Evolutionary conservation across 2,797 vertebrate species (phyloP).

Genomic region (Rhinatrema bivittatum): DNA sequence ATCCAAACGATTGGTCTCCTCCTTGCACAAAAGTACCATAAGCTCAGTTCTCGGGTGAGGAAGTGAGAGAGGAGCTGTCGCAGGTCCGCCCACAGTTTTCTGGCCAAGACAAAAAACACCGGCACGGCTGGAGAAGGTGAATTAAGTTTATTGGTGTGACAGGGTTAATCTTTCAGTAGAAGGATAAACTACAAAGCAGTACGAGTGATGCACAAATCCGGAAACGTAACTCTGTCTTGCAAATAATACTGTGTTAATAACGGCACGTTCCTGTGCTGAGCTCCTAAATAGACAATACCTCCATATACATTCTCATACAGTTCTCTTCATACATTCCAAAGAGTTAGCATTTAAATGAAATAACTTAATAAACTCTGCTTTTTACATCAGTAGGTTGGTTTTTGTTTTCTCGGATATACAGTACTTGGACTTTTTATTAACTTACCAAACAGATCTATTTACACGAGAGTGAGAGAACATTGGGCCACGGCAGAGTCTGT

Average conservation of each 20-base stretch:
- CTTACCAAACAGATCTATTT: constrained; percentile 31
- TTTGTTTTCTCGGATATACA: constrained; percentile 35
- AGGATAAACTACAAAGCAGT: too few relatives aligned
- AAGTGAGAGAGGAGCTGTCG: too few relatives aligned
- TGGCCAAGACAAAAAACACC: neutral
- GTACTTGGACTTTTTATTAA: constrained; percentile 23
- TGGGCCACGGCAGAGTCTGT: too few relatives aligned
- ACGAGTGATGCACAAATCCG: constrained; percentile 49
- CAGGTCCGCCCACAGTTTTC: too few relatives aligned
- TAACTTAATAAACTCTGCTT: constrained; percentile 54
- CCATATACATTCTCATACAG: constrained; percentile 42
- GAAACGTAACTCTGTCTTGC: constrained; percentile 58
- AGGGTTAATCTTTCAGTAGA: constrained; percentile 41
- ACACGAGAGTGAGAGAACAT: constrained; percentile 24
- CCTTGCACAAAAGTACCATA: too few relatives aligned
- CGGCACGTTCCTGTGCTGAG: constrained; percentile 42
- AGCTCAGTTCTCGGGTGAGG: too few relatives aligned
- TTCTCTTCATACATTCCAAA: constrained; percentile 29
- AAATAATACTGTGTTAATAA: constrained; percentile 61
- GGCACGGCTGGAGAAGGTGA: neutral
- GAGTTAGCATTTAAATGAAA: constrained; percentile 44
- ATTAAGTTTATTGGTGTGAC: constrained; percentile 62
- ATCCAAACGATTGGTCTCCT: too few relatives aligned
- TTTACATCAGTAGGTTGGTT: constrained; percentile 42
- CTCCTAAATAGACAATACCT: constrained; percentile 55